Base-by-base conservation (phyloP, 2,888 invertebrate genomes). In the Mythimna vitellina region DNA sequence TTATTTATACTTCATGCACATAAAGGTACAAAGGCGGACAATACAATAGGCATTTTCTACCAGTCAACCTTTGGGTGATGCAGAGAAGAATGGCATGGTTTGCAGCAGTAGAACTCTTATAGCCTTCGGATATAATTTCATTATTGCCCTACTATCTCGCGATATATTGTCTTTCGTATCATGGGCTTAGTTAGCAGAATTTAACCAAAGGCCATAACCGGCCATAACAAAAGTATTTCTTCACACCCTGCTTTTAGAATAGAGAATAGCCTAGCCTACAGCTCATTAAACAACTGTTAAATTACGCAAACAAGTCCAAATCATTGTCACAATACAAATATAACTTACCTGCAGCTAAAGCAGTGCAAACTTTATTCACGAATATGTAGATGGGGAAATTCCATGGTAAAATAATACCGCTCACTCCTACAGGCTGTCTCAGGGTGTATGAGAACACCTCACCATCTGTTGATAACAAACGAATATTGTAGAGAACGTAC, bases 341-440 rank as follows among this genome's bases (percentile, higher is more conserved):
- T 9, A 32, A 22, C 62, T 51, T 29, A 92, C 93, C 92, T 53
- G 93, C 92, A 14, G 97, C 97, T 64, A 98, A 90, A 0, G 98
- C 98, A 0, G 98, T 97, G 5, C 96, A 98, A 35, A 99, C 96
- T 95, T 99, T 99, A 98, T 98, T 98, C 3, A 98, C 97, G 93
- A 98, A 97, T 98, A 99, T 99, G 76, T 98, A 89, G 46, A 98
- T 89, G 0, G 98, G 99, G 83, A 98, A 99, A 91, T 99, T 99
- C 99, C 99, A 99, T 0, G 99, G 99, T 77, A 98, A 97, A 82
- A 99, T 99, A 90, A 98, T 98, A 0, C 97, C 99, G 89, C 98
- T 98, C 1, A 99, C 98, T 1, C 94, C 94, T 1, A 99, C 97
- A 0, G 93, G 93, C 63, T 93, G 92, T 64, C 91, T 92, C 64